Percentiles rank a stretch among this genome's conserved stretches.
Evolutionary conservation across 2,888 invertebrate species (phyloP).

Genomic region (Heliothis peltigera): DNA sequence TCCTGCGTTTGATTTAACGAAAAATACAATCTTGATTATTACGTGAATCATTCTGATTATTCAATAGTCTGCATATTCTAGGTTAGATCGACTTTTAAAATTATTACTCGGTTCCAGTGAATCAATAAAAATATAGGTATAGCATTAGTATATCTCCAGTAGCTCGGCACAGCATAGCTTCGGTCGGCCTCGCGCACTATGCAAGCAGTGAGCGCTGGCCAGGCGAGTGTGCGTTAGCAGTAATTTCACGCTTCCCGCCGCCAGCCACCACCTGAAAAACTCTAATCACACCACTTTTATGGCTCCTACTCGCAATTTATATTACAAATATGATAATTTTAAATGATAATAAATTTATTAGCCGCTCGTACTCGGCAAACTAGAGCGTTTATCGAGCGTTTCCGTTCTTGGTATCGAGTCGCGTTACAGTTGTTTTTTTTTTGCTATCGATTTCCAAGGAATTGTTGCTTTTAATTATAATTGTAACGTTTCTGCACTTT

Average conservation of each 20-base stretch:
- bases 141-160: not conserved
- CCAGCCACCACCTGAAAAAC: slow-evolving; percentile 77
- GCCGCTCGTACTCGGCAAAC: slow-evolving; percentile 67
- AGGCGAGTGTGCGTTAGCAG: slow-evolving; percentile 64
- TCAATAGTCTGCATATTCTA: too few species aligned
- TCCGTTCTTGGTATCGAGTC: slow-evolving; percentile 77
- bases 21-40: not conserved
- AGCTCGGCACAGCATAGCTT: slow-evolving; percentile 7
- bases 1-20: not conserved
- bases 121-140: not conserved
- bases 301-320: slow-evolving; percentile 73
- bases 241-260: slow-evolving; percentile 82
- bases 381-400: slow-evolving; percentile 81
- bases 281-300: slow-evolving; percentile 76
- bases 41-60: too few species aligned
- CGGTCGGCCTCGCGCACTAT: slow-evolving; percentile 1
- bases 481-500: slow-evolving; percentile 67
- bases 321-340: slow-evolving; percentile 82
- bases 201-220: slow-evolving; percentile 4
- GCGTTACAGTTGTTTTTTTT: slow-evolving; percentile 61
- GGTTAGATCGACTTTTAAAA: not conserved
- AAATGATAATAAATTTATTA: slow-evolving; percentile 80
- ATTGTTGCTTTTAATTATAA: slow-evolving; percentile 72
- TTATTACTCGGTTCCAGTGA: not conserved
- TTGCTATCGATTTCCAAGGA: slow-evolving; percentile 79